Evolutionary conservation across 2,113 vertebrate species (phyloP).

Genomic region (Labrus mixtus): DNA sequence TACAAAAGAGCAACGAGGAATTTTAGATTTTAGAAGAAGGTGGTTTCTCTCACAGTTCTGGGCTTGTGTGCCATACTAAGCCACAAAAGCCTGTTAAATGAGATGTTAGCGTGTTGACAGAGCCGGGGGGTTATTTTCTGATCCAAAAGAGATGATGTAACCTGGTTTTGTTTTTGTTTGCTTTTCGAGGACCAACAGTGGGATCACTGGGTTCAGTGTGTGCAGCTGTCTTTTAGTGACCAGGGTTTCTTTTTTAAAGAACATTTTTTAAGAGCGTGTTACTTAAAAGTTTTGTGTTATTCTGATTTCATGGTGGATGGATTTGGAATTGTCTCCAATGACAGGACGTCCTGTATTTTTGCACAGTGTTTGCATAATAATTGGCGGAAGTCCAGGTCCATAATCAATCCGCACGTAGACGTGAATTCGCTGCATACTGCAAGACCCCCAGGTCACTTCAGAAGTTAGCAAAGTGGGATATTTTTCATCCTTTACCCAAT

Average conservation of each 20-base stretch:
- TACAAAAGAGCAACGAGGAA: background rate
- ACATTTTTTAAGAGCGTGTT: background rate
- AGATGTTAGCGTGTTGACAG: background rate
- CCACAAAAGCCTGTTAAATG: background rate
- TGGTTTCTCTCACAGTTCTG: background rate
- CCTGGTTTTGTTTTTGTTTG: background rate
- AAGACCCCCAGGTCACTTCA: too few relatives aligned
- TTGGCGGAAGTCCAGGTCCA: background rate
- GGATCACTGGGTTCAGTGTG: background rate
- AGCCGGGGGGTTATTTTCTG: background rate
- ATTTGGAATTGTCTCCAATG: background rate
- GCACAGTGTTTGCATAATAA: background rate
- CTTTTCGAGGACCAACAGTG: background rate
- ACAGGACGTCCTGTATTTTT: background rate
- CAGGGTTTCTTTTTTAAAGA: background rate
- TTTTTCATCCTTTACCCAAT: too few relatives aligned
- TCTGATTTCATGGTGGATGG: too few relatives aligned
- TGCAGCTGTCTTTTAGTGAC: background rate
- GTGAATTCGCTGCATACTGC: too few relatives aligned
- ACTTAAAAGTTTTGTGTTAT: background rate
- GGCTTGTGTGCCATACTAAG: background rate
- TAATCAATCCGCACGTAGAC: background rate
- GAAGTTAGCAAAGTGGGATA: too few relatives aligned
- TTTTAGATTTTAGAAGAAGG: background rate
- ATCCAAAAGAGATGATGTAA: background rate